phyloP scores from a whole-genome alignment of 2,113 vertebrate species.

The Vulpes vulpes region DNA sequence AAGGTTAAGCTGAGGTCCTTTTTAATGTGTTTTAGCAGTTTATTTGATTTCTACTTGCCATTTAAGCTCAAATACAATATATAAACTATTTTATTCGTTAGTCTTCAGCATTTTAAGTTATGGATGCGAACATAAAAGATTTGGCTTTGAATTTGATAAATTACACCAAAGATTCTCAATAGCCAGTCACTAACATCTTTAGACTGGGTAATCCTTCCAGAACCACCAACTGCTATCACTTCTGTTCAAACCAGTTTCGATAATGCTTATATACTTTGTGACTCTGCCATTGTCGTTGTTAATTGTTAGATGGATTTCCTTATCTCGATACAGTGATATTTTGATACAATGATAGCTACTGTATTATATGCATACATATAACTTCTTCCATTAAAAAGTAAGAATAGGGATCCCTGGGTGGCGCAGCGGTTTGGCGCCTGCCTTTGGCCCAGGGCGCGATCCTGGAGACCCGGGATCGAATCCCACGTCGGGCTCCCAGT shows the following conservation, averaged over 20 bases:
- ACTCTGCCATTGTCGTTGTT: background rate
- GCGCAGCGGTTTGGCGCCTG: too few relatives aligned
- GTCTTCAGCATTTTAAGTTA: conserved; percentile 28
- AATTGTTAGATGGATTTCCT: background rate
- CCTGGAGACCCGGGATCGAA: too few relatives aligned
- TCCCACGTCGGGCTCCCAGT: too few relatives aligned
- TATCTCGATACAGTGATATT: conserved; percentile 33
- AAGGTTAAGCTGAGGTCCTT: background rate
- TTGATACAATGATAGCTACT: conserved; percentile 16
- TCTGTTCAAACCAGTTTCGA: background rate
- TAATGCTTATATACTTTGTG: background rate
- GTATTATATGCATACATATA: background rate
- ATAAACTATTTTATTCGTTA: background rate
- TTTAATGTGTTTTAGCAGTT: conserved; percentile 42
- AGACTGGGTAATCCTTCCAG: conserved; percentile 30
- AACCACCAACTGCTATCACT: background rate
- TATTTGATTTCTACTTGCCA: background rate
- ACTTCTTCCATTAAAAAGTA: conserved; percentile 41
- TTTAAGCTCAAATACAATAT: conserved; percentile 6
- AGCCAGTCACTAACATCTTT: conserved; percentile 37
- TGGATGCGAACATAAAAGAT: background rate
- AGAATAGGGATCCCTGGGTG: too few relatives aligned
- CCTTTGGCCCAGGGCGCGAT: too few relatives aligned
- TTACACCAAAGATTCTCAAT: conserved; percentile 33
- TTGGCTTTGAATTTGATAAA: conserved; percentile 25